These are phyloP conservation scores for Coenobita brevimanus DNA, from an alignment of 1,140 invertebrate species.

Conservation along the genomic window DNA sequence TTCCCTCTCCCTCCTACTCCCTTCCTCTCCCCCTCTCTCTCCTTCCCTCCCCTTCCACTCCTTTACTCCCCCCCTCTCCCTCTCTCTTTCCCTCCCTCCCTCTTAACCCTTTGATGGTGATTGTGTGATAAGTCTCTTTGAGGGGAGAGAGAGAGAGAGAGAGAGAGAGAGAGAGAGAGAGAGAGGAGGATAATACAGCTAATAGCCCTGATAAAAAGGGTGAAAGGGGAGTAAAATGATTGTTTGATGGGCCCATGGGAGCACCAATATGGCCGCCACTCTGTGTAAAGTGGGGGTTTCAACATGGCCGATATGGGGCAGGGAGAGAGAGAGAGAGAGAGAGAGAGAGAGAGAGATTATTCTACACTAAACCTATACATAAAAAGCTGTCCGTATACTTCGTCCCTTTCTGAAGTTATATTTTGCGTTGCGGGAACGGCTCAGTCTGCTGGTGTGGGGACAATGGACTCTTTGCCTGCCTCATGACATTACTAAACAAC, in stretches of 20 bases:
- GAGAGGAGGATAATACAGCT: neutral
- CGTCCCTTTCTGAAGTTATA: too few species aligned
- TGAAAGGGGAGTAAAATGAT: too few species aligned
- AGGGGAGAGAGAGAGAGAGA: conserved; percentile 22
- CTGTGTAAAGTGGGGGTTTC: too few species aligned
- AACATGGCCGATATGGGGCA: conserved; percentile 2
- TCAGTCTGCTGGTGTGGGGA: too few species aligned
- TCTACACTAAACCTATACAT: too few species aligned
- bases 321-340: conserved; percentile 13
- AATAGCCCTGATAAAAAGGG: neutral
- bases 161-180: neutral
- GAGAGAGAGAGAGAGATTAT: neutral
- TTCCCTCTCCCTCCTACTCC: neutral
- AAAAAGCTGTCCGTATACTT: too few species aligned
- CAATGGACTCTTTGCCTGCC: too few species aligned
- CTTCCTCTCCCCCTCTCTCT: neutral
- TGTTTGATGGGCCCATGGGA: too few species aligned
- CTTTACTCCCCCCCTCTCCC: conserved; percentile 29
- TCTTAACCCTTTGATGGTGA: neutral
- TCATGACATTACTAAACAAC: too few species aligned
- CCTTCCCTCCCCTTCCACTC: neutral
- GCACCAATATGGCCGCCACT: too few species aligned
- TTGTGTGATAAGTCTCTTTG: neutral
- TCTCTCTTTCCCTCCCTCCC: conserved; percentile 35
- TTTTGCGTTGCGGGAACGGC: too few species aligned